Evolutionary conservation across 2,888 invertebrate genomes (phyloP).

Genomic region (Mimumesa dahlbomi): DNA sequence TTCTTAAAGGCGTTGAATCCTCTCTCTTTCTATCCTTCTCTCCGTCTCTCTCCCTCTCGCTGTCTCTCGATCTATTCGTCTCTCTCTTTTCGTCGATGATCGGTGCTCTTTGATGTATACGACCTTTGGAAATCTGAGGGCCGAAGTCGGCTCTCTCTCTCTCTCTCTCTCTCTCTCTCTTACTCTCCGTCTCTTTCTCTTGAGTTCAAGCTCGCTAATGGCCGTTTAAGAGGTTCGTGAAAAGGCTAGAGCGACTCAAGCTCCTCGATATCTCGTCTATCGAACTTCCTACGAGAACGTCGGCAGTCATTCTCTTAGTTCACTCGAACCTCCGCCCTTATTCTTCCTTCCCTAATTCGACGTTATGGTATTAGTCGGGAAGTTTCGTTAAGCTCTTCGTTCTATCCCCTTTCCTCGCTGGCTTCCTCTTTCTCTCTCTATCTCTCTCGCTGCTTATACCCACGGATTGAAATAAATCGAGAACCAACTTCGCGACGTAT

Average conservation of each 20-base stretch:
- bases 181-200: not conserved
- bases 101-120: constrained; percentile 36
- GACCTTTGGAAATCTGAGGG: constrained; percentile 28
- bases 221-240: constrained; percentile 51
- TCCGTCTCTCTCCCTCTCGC: not conserved
- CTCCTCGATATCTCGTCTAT: constrained; percentile 47
- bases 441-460: not conserved
- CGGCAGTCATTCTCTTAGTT: constrained; percentile 28
- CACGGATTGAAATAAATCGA: too few relatives aligned
- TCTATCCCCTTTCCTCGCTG: not conserved
- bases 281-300: constrained; percentile 29
- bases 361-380: constrained; percentile 25
- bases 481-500: too few relatives aligned
- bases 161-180: constrained; percentile 1
- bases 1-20: constrained; percentile 18
- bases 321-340: constrained; percentile 16
- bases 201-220: constrained; percentile 44
- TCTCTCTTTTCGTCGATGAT: constrained; percentile 6
- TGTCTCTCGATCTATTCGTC: not conserved
- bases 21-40: not conserved
- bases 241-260: constrained; percentile 46
- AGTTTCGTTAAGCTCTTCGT: constrained; percentile 7
- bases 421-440: not conserved
- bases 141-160: not conserved
- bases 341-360: constrained; percentile 40